Evolutionary conservation across 2,797 vertebrate species (phyloP), one percentile per base, ranked within the genome.

Genomic region (Acanthis flammea): DNA sequence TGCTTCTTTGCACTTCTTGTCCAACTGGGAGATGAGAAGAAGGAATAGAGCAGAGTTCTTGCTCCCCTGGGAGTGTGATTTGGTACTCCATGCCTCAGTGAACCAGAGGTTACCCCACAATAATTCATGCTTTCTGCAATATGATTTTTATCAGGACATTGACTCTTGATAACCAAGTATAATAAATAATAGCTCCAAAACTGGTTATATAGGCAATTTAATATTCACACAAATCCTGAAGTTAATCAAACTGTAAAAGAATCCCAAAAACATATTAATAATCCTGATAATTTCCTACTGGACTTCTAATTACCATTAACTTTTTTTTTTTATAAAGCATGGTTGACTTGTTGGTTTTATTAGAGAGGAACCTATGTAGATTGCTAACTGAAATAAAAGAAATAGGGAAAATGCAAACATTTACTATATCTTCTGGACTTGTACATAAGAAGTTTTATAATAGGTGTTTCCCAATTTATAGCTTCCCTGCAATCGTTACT

Each of bases 391-490:
- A 91, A 76, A 87, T 78, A 74, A 83, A 96, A 94, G 21, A 54
- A 94, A 94, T 57, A 86, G 82, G 39, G 87, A 92, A 57, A 97
- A 93, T 76, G 28, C 37, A 78, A 72, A 77, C 12, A 72, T 95
- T 93, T 65, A 88, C 41, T 72, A 19, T 71, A 63, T 67, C 19
- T 94, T 83, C 76, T 91, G 65, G 45, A 84, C 48, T 95, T 96
- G 71, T 58, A 81, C 41, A 22, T 67, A 91, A 89, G 84, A 91
- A 82, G 66, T 94, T 94, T 87, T 94, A 79, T 85, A 77, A 80
- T 55, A 86, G 19, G 9, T 74, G 88, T 95, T 96, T 95, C 88
- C 72, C 27, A 94, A n/a, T 87, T 75, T 90, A 88, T 94, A 72
- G 57, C 91, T 94, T 95, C 90, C 58, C 71, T 55, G 14, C 41